Evolutionary conservation across 2,888 invertebrate species (phyloP), one percentile per base, ranked within the genome.

Genomic region (Liodrosophila aerea): DNA sequence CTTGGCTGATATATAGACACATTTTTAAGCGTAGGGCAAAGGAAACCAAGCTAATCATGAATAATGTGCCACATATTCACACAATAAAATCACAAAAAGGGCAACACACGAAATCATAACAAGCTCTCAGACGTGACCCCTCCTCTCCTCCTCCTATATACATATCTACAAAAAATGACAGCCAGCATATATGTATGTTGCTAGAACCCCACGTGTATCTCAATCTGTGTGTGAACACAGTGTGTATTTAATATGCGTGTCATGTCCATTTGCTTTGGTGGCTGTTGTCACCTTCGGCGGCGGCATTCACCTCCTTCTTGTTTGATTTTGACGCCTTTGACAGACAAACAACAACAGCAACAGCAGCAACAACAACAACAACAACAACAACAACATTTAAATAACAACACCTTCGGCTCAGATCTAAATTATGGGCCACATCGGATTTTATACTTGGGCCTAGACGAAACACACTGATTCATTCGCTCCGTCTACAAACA

Each of bases 21-120:
- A 59, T 49, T 63, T 64, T 64, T 39, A 13, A 64, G 51, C 58
- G 43, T 57, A 41, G 41, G 51, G 43, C 66, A 27, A 40, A 29
- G 8, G 27, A 44, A 57, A 70, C 56, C 65, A 69, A 69, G 60
- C 76, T 76, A 80, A 83, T 77, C 77, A 81, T 76, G 81, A 80
- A 84, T 84, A 80, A 66, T 80, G 81, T 76, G 76, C 50, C 76
- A 73, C 81, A 85, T 83, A 85, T 84, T 85, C 81, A 67, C 73
- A 73, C 71, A 75, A 72, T 64, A 70, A 67, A 78, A 67, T 66
- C 81, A 78, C 50, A 56, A 60, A 56, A 69, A 61, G 43, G 49
- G 27, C 41, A 51, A 57, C 51, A 51, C 51, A 51, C 57, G 58
- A 85, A 69, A 82, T 77, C 78, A 77, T 65, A 82, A 85, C 78